A percentile compares a stretch with the other conserved stretches of the same genome.
Evolutionary conservation across 2,797 vertebrate genomes (phyloP).

Genomic region (Tapera naevia): DNA sequence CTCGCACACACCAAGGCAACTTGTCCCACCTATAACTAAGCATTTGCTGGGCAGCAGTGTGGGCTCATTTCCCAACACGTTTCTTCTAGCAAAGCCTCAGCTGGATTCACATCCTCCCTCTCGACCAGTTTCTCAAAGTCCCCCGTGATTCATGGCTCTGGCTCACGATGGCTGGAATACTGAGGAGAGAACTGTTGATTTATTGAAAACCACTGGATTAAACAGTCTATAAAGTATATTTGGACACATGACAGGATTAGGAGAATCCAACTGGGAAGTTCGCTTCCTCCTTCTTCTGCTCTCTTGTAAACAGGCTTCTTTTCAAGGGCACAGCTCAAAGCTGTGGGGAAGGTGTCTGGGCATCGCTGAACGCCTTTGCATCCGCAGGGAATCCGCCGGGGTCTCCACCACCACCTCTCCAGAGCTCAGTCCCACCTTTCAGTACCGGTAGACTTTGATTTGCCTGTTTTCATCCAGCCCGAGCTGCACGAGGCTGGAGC

Average conservation of each 20-base stretch:
- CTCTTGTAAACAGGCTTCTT: background rate
- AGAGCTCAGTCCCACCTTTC: conserved; percentile 3
- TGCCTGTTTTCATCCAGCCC: conserved; percentile 88
- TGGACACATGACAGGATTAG: background rate
- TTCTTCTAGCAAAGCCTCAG: background rate
- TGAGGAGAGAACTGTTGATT: conserved; percentile 23
- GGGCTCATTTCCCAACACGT: background rate
- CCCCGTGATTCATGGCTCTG: background rate
- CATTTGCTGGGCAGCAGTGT: background rate
- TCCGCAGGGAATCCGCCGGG: accelerated
- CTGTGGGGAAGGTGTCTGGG: background rate
- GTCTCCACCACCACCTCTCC: background rate
- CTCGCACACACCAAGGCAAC: background rate
- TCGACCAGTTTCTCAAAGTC: background rate
- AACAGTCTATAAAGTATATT: conserved; percentile 44
- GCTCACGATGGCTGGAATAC: background rate
- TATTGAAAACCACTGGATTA: conserved; percentile 1
- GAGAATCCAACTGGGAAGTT: conserved; percentile 38
- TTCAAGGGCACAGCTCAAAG: background rate
- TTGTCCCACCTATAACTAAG: background rate
- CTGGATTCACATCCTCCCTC: background rate
- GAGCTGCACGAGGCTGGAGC: conserved; percentile 82
- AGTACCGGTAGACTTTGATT: conserved; percentile 87
- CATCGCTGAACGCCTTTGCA: background rate
- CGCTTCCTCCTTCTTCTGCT: background rate